phyloP scores from a whole-genome alignment of 2,888 invertebrate species.

The Eupithecia vulgata region DNA sequence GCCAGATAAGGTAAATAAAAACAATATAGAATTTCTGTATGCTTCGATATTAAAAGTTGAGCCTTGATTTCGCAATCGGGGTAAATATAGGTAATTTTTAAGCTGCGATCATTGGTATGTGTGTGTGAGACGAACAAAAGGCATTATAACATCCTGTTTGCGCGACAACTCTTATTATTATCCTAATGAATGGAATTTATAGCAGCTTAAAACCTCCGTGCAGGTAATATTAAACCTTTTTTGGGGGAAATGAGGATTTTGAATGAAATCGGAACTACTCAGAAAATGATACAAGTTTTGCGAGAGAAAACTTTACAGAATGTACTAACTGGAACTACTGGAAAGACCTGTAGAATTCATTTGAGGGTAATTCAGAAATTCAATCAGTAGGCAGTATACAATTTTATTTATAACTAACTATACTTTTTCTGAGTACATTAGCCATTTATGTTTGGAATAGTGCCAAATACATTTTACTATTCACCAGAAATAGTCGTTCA shows the following conservation, averaged over 20 bases:
- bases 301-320: background rate
- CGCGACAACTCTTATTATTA: conserved; percentile 80
- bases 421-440: background rate
- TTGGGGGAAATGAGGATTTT: conserved; percentile 59
- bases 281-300: conserved; percentile 19
- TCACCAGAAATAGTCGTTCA: background rate
- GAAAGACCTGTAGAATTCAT: background rate
- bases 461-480: background rate
- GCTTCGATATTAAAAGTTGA: background rate
- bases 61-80: conserved; percentile 57
- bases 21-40: background rate
- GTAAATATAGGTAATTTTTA: conserved; percentile 62
- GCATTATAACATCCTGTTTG: conserved; percentile 82
- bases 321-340: background rate
- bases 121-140: conserved; percentile 78
- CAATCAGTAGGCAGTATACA: background rate
- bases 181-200: conserved; percentile 83
- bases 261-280: conserved; percentile 42
- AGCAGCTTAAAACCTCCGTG: conserved; percentile 79
- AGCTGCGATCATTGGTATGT: conserved; percentile 75
- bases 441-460: background rate
- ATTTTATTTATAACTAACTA: too few species aligned
- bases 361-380: background rate
- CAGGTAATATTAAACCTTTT: conserved; percentile 76
- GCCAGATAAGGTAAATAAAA: background rate